phyloP scores from a whole-genome alignment of 1,140 invertebrate species.

The Coelopa frigida region DNA sequence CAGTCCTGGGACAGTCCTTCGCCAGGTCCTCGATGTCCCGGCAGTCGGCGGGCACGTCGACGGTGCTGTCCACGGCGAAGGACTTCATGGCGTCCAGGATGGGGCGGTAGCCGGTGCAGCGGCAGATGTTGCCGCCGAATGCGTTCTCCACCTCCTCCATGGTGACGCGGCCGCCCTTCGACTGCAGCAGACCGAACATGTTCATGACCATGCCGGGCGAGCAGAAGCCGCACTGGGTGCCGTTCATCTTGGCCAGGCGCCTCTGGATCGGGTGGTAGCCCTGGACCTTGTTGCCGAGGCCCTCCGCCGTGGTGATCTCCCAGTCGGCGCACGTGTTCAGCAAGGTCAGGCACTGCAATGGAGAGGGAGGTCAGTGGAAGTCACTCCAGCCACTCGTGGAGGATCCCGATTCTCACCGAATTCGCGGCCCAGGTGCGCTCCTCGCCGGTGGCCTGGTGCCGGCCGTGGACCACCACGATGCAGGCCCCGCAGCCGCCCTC shows the following conservation, averaged over 20 bases:
- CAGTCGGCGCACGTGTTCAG: constrained; percentile 65
- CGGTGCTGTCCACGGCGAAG: constrained; percentile 59
- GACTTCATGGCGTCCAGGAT: constrained; percentile 79
- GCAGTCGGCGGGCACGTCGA: constrained; percentile 49
- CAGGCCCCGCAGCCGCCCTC: too few relatives aligned
- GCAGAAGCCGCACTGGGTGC: constrained; percentile 77
- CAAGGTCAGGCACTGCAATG: constrained; percentile 59
- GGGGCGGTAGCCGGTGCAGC: constrained; percentile 81
- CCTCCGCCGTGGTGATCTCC: constrained; percentile 73
- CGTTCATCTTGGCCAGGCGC: constrained; percentile 61
- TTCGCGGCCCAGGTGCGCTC: too few relatives aligned
- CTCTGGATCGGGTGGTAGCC: constrained; percentile 69
- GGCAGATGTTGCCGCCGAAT: constrained; percentile 75
- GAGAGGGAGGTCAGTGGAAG: too few relatives aligned
- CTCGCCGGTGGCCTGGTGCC: too few relatives aligned
- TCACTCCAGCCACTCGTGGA: too few relatives aligned
- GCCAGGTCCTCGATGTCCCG: constrained; percentile 35
- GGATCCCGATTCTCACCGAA: too few relatives aligned
- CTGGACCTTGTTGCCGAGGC: constrained; percentile 58
- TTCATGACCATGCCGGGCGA: constrained; percentile 81
- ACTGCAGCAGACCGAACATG: constrained; percentile 60
- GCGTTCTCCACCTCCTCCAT: constrained; percentile 67
- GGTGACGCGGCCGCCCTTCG: constrained; percentile 48
- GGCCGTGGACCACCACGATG: too few relatives aligned
- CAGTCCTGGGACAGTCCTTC: constrained; percentile 26